Evolutionary conservation across 2,113 vertebrate species (phyloP).

Genomic region (Oryzias celebensis): DNA sequence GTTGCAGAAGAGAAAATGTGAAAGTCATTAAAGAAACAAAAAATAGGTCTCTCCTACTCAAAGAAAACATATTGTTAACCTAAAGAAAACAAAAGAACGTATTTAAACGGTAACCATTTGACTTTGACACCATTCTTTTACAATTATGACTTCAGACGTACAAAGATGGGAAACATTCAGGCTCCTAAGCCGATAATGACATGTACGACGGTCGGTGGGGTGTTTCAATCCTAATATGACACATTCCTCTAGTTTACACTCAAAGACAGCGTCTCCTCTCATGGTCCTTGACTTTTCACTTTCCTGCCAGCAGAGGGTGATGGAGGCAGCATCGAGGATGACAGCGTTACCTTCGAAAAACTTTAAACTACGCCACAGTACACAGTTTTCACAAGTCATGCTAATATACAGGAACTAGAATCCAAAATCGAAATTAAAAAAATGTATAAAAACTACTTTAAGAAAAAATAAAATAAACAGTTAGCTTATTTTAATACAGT

Average conservation of each 20-base stretch:
- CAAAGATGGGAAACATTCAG: background rate
- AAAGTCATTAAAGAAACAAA: constrained; percentile 1
- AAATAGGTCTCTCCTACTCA: constrained; percentile 28
- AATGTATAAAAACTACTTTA: constrained; percentile 63
- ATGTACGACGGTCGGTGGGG: background rate
- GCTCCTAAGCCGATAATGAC: background rate
- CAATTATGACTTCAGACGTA: constrained; percentile 12
- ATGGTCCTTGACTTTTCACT: background rate
- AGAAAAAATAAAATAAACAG: constrained; percentile 74
- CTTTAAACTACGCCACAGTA: constrained; percentile 88
- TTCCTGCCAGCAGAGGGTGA: constrained; percentile 42
- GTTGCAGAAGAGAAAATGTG: constrained; percentile 16
- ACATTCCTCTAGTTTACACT: constrained; percentile 14
- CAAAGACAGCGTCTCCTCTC: background rate
- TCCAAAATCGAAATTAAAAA: constrained; percentile 61
- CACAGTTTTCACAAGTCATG: constrained; percentile 90
- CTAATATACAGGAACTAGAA: constrained; percentile 86
- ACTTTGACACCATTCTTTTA: constrained; percentile 1
- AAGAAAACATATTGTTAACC: constrained; percentile 3
- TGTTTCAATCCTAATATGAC: background rate
- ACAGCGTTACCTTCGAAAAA: constrained; percentile 77
- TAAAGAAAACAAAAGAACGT: background rate
- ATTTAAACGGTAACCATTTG: no score
- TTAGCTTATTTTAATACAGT: constrained; percentile 89
- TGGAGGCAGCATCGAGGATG: constrained; percentile 52